Base-by-base conservation (phyloP, 2,797 vertebrate genomes). In the Caiman crocodilus region DNA sequence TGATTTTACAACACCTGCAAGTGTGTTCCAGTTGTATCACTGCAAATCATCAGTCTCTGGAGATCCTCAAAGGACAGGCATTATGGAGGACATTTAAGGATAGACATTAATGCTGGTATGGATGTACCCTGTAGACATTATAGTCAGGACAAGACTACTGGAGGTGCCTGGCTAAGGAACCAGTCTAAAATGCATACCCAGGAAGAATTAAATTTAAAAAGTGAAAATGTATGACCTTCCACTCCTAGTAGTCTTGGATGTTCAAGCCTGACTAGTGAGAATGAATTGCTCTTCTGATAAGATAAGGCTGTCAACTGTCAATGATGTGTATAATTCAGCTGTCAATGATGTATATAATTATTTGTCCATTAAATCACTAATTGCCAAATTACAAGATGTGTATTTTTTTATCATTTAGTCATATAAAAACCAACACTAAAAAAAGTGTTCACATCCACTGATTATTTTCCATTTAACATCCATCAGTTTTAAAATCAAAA, bases 251-350 rank as follows among this genome's bases (percentile, higher is more conserved):
- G 26, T 88, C 81, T 73, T n/a, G 42, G 58, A 88, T 13, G 6
- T 82, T 95, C 77, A 90, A 50, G 4, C 60, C 56, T 90, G 64
- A 18, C 64, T 11, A 55, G 84, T 79, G 61, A 88, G 14, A 90
- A 94, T 86, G 82, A 87, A 28, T 90, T 94, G 55, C 2, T 4
- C 23, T 88, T 14, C 26, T 76, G 55, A 65, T 86, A 32, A 60
- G 17, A 14, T 30, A 58, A 82, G 4, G 23, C 30, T 64, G 95
- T 92, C 50, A 75, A 6, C 17, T 75, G 11, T 18, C 75, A 14
- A 14, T 83, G 61, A 82, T 64, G 32, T 81, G 5, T 69, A 28
- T 0, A 76, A 32, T 42, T 56, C 50, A 75, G 5, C 17, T 75
- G 11, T 18, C 75, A 14, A 14, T 83, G 61, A 82, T 64, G 32